Evolutionary conservation across 1,140 invertebrate genomes (phyloP), one percentile per base, ranked within the genome.

Genomic region (Drosophila equinoxialis): DNA sequence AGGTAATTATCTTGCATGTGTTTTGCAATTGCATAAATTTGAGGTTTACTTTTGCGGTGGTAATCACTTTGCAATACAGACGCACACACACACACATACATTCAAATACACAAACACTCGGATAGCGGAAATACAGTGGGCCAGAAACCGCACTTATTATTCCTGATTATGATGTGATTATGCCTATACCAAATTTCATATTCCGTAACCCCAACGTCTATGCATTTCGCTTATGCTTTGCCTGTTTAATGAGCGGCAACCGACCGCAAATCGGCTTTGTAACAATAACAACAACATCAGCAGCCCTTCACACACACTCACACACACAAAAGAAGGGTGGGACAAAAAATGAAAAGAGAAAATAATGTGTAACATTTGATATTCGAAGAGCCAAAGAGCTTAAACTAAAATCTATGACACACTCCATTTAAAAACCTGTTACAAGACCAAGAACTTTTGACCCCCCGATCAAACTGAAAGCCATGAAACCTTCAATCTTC

Each of bases 71-170:
- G 66, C 54, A 61, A 23, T 5, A 63, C 42, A 20, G 30, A 58
- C 55, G 35, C 55, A 37, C 6, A 57, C 23, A 14, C 57, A 59
- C 8, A 20, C 14, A 11, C 57, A 58, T 1, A 11, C 45, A 23
- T 2, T 2, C 23, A 26, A 26, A 26, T 13, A 20, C 14, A 11
- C 57, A 58, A 13, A 11, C 45, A 51, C 7, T 51, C 17, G 2
- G 20, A 51, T 23, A 51, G 17, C 41, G 26, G 33, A 65, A 45
- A 41, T 23, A 65, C 68, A 70, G 51, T 60, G 4, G 35, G 8
- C 45, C 45, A 26, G 73, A 81, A 85, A 85, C 74, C 77, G 71
- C 81, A 77, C 55, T 77, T 84, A 74, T 85, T 74, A 86, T 78
- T 70, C 51, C 78, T 70, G 74, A 86, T 86, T 86, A 86, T 81